These are phyloP conservation scores for Lasioglossum pauxillum DNA, from an alignment of 2,888 invertebrate genomes.

Conservation along the genomic window DNA sequence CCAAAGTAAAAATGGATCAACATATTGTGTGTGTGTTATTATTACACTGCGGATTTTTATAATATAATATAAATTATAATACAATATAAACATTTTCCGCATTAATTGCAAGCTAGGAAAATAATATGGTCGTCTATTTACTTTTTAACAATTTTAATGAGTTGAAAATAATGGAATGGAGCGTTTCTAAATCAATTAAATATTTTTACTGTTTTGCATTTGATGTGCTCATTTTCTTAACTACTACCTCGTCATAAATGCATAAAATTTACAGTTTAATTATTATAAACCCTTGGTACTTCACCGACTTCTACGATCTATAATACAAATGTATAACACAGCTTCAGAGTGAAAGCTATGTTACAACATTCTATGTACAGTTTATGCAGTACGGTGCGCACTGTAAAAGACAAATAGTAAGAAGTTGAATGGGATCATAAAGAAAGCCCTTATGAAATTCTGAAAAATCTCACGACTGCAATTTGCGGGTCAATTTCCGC, in stretches of 20 bases:
- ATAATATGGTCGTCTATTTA: not conserved
- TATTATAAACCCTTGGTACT: not conserved
- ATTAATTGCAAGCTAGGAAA: not conserved
- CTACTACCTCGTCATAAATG: not conserved
- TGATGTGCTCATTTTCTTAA: not conserved
- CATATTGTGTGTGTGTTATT: not conserved
- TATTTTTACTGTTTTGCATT: not conserved
- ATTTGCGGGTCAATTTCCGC: constrained; percentile 14
- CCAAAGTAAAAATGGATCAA: not conserved
- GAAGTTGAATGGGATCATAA: not conserved
- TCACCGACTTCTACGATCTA: not conserved
- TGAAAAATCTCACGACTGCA: constrained; percentile 12
- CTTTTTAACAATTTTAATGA: not conserved
- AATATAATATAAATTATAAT: too few relatives aligned
- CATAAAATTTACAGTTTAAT: not conserved
- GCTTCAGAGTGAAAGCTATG: not conserved
- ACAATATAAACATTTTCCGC: not conserved
- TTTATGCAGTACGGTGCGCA: not conserved
- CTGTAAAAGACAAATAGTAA: not conserved
- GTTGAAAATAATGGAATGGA: not conserved
- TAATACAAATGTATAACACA: not conserved
- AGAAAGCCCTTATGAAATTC: not conserved
- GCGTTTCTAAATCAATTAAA: not conserved
- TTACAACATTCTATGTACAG: not conserved
- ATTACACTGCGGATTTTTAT: not conserved